Conservation (phyloP, 2,888 invertebrate species). For the Xestobium rufovillosum region DNA sequence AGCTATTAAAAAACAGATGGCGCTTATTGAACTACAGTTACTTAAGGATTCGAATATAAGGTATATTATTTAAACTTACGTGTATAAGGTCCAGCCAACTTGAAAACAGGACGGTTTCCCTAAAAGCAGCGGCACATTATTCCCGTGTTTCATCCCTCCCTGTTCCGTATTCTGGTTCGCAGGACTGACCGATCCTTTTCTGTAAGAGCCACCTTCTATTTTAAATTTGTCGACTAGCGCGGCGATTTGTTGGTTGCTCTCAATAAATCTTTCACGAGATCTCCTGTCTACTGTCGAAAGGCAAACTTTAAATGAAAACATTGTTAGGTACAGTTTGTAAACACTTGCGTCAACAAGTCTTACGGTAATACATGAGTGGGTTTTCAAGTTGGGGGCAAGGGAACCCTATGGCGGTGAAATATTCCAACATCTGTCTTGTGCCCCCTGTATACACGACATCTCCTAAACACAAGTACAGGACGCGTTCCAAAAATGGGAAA, state of each 20-base stretch:
- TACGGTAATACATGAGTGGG: conserved; percentile 95
- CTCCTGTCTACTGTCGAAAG: conserved; percentile 69
- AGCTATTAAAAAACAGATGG: too few species aligned
- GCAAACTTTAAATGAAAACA: conserved; percentile 51
- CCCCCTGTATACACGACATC: conserved; percentile 89
- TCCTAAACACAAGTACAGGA: conserved; percentile 82
- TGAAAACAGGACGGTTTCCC: conserved; percentile 63
- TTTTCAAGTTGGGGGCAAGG: conserved; percentile 96
- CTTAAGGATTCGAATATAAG: too few species aligned
- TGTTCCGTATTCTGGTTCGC: conserved; percentile 45
- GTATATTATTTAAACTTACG: too few species aligned
- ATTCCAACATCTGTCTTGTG: conserved; percentile 86
- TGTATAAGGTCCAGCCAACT: conserved; percentile 61
- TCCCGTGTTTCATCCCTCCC: conserved; percentile 47
- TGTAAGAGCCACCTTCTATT: conserved; percentile 69
- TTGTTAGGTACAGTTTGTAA: background rate
- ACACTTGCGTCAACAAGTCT: conserved; percentile 42
- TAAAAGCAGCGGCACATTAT: conserved; percentile 67
- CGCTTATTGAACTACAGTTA: too few species aligned
- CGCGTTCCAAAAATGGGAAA: conserved; percentile 88
- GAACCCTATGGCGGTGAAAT: conserved; percentile 92
- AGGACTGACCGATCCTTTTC: conserved; percentile 55
- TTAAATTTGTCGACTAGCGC: conserved; percentile 88
- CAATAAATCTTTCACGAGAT: conserved; percentile 84
- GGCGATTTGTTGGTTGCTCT: conserved; percentile 89